A percentile compares a stretch with the other conserved stretches of the same genome.
These are phyloP conservation scores for Eurypyga helias DNA, from an alignment of 2,113 vertebrate species.

Conservation along the genomic window DNA sequence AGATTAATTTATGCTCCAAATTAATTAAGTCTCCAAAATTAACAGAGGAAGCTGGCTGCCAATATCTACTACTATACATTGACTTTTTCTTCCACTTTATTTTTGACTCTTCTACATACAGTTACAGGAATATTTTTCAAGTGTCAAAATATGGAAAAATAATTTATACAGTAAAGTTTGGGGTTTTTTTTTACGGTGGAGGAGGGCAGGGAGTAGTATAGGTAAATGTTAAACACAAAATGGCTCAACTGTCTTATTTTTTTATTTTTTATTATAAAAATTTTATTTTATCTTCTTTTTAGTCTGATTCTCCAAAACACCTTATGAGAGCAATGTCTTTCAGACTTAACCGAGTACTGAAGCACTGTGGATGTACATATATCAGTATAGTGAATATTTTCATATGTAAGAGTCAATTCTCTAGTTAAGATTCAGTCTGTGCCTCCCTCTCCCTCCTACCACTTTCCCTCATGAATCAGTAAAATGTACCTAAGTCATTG, in stretches of 20 bases:
- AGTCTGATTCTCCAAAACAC: background rate
- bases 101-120: background rate
- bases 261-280: no score
- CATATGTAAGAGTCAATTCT: background rate
- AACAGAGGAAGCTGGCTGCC: background rate
- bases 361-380: background rate
- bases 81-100: background rate
- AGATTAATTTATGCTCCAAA: background rate
- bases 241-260: background rate
- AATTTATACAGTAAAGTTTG: background rate
- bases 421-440: background rate
- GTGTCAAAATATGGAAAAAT: background rate
- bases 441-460: background rate
- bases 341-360: background rate
- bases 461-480: background rate
- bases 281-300: no score
- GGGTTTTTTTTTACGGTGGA: background rate
- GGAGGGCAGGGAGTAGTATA: background rate
- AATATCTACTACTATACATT: background rate
- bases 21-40: background rate
- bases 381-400: background rate
- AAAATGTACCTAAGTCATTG: background rate
- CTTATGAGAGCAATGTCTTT: background rate
- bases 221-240: background rate
- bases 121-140: background rate